Evolutionary conservation across 2,888 invertebrate species (phyloP).

Genomic region (Heliconius ismenius): DNA sequence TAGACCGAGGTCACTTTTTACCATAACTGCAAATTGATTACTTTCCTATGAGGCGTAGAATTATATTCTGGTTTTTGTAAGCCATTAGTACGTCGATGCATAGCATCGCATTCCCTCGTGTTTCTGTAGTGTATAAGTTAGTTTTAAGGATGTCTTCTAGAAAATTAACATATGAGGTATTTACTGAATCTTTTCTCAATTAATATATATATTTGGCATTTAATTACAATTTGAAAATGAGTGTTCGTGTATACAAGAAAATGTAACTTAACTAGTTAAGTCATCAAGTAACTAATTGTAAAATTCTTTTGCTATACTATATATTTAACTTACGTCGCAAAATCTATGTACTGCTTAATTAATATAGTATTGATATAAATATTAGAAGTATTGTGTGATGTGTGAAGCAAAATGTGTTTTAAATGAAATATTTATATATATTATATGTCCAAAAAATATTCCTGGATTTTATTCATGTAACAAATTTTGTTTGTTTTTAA

Average conservation of each 20-base stretch:
- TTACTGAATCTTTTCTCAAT: slow-evolving; percentile 9
- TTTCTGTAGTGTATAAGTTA: slow-evolving; percentile 56
- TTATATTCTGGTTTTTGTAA: slow-evolving; percentile 23
- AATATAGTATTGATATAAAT: too few relatives aligned
- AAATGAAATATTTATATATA: too few relatives aligned
- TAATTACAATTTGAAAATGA: not conserved
- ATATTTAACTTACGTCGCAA: not conserved
- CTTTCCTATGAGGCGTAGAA: slow-evolving; percentile 20
- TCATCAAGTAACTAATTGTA: slow-evolving; percentile 1
- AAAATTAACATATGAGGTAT: slow-evolving; percentile 67
- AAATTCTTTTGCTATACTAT: not conserved
- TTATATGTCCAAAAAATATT: too few relatives aligned
- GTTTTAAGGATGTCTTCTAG: slow-evolving; percentile 63
- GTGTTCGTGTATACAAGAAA: not conserved
- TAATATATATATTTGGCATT: not conserved
- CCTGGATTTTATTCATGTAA: too few relatives aligned
- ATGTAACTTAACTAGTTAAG: not conserved
- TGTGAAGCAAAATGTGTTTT: too few relatives aligned
- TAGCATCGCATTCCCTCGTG: slow-evolving; percentile 54
- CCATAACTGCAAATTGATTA: slow-evolving; percentile 33
- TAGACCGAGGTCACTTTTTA: slow-evolving; percentile 42
- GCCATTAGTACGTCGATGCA: slow-evolving; percentile 57
- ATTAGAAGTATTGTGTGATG: too few relatives aligned
- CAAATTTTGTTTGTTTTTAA: not conserved
- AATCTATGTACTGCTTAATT: too few relatives aligned